phyloP scores from a whole-genome alignment of 2,797 vertebrate genomes.

The Manis javanica region DNA sequence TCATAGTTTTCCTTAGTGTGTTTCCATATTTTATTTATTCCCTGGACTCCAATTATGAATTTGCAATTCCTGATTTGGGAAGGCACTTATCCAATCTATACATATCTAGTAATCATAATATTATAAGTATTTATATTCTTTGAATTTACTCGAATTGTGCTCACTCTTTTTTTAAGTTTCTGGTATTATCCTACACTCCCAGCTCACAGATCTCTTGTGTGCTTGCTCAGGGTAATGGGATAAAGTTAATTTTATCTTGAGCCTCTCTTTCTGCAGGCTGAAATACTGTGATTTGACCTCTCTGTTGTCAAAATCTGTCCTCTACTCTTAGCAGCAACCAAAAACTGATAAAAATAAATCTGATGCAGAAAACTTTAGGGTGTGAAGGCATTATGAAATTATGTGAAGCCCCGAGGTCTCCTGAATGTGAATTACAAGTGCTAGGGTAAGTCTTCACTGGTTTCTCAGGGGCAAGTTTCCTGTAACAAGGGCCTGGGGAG shows the following conservation, averaged over 20 bases:
- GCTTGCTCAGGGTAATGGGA: background rate
- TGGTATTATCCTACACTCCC: background rate
- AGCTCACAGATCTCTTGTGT: background rate
- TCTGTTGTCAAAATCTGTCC: conserved; percentile 65
- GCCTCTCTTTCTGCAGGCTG: conserved; percentile 68
- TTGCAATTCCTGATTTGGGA: conserved; percentile 38
- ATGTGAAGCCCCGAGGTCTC: conserved; percentile 66
- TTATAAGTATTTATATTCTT: background rate
- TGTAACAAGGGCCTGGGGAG: background rate
- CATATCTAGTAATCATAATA: conserved; percentile 19
- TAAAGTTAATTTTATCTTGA: background rate
- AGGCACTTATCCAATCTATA: background rate
- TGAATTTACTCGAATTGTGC: conserved; percentile 13
- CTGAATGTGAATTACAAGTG: conserved; percentile 73
- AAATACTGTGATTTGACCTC: conserved; percentile 72
- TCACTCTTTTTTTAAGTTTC: background rate
- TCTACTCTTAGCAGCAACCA: conserved; percentile 66
- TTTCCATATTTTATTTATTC: conserved; percentile 42
- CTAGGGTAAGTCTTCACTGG: conserved; percentile 77
- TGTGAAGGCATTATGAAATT: conserved; percentile 63
- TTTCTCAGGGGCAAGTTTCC: background rate
- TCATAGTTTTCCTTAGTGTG: conserved; percentile 22
- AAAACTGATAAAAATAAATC: conserved; percentile 68
- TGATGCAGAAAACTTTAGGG: conserved; percentile 70
- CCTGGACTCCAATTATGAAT: background rate